These are phyloP conservation scores for Chaunax sp. DNA, from an alignment of 2,797 vertebrate genomes.

Conservation along the genomic window DNA sequence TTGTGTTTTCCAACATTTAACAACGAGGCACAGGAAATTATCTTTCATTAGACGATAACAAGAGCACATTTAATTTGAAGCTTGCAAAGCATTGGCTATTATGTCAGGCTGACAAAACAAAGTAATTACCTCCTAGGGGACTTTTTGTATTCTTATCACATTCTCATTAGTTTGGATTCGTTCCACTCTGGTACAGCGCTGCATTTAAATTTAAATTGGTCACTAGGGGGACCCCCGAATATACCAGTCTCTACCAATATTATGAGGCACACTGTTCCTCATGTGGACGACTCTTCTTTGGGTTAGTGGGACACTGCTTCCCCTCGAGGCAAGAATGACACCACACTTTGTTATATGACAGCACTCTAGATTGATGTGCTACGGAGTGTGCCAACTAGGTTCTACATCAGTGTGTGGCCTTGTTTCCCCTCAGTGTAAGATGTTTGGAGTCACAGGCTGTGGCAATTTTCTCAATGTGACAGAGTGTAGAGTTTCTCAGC, in stretches of 20 bases:
- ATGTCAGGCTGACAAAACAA: slow-evolving; percentile 47
- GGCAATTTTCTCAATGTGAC: slow-evolving; percentile 70
- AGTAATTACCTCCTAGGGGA: slow-evolving; percentile 47
- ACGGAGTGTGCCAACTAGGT: neutral
- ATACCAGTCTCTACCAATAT: neutral
- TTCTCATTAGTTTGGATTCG: slow-evolving; percentile 54
- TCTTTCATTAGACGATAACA: slow-evolving; percentile 43
- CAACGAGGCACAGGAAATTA: neutral
- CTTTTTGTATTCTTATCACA: slow-evolving; percentile 16
- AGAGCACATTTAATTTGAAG: slow-evolving; percentile 47
- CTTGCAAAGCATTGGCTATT: slow-evolving; percentile 25
- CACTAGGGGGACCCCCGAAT: slow-evolving; percentile 62
- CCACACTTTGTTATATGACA: slow-evolving; percentile 28
- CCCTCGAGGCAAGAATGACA: slow-evolving; percentile 49
- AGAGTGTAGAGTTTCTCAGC: slow-evolving; percentile 79
- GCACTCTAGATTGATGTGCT: slow-evolving; percentile 43
- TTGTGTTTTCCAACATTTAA: slow-evolving; percentile 40
- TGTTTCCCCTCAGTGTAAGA: no score
- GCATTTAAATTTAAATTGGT: slow-evolving; percentile 22
- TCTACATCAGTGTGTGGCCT: slow-evolving; percentile 12
- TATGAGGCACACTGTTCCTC: slow-evolving; percentile 18
- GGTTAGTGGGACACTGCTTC: slow-evolving; percentile 60
- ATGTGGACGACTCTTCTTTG: slow-evolving; percentile 32
- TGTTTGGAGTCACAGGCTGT: neutral
- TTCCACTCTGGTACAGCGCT: slow-evolving; percentile 32